Evolutionary conservation across 1,140 invertebrate genomes (phyloP), one percentile per base, ranked within the genome.

Genomic region (Leptinotarsa defecta): DNA sequence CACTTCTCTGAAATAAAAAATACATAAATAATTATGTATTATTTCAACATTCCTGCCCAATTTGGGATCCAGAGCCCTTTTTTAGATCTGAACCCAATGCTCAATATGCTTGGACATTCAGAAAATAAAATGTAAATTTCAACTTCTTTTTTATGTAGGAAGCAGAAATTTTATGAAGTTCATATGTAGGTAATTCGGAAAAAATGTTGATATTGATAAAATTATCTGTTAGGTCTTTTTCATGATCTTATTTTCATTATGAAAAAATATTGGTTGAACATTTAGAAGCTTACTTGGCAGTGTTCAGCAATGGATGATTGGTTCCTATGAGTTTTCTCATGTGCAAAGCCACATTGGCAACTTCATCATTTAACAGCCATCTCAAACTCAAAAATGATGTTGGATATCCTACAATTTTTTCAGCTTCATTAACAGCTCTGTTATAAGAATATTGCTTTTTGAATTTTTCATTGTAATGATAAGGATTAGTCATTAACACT

Each of bases 381-480:
- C 95, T 87, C n/a, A 98, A 84, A 85, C 94, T 97, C 74, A 97
- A 89, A 84, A 97, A 97, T 4, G 95, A 97, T 1, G 96, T 97
- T 20, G 96, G 94, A 88, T 97, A 98, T 1, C 96, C 96, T 20
- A 98, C 95, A 69, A 98, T 93, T 88, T 97, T 97, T 87, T 98
- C 96, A 43, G 96, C 96, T 83, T 97, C 95, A 49, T 93, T 93
- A 15, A 98, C 93, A 3, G 94, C 94, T 43, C 68, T 76, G 49
- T 49, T 77, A 27, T 20, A 69, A 20, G 34, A 57, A 34, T 13
- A 20, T 20, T 63, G 20, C 63, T 73, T 24, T 64, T 61, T 64
- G 24, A 34, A 73, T 64, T 64, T 64, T n/a, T 5, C 20, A n/a
- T 22, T 64, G 22, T 63, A 48, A 61, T 64, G 8, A 5, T 73